Conservation (phyloP, 2,797 vertebrate species). For the Microctenopoma lineatum region DNA sequence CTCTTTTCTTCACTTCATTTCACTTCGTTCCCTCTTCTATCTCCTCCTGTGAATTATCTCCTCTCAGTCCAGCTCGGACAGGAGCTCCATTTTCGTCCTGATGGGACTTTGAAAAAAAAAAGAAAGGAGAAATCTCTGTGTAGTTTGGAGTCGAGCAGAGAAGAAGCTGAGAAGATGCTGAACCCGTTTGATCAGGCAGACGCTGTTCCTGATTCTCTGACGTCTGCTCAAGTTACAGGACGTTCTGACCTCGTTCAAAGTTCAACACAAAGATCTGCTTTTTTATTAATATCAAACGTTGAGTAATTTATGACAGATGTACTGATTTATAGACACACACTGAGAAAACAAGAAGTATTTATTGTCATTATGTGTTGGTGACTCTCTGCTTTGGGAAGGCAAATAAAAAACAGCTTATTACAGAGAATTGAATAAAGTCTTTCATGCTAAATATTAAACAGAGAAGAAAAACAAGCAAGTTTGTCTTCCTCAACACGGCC, state of each 20-base stretch:
- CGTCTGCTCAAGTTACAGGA: conserved; percentile 21
- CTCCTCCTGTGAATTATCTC: conserved; percentile 68
- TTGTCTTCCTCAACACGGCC: too few species aligned
- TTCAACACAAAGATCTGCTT: neutral
- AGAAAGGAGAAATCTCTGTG: conserved; percentile 18
- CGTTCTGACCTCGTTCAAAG: conserved; percentile 21
- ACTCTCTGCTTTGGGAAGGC: too few species aligned
- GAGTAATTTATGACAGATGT: neutral
- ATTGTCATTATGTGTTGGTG: too few species aligned
- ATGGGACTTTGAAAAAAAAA: conserved; percentile 34
- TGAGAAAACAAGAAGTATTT: too few species aligned
- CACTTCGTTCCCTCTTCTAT: conserved; percentile 53
- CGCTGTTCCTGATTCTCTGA: conserved; percentile 20
- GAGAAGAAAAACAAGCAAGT: too few species aligned
- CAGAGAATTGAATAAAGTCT: too few species aligned
- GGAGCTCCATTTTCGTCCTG: conserved; percentile 68
- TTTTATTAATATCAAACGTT: neutral
- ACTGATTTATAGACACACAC: too few species aligned
- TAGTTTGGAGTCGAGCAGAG: conserved; percentile 29
- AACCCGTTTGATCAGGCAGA: conserved; percentile 32
- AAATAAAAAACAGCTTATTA: too few species aligned
- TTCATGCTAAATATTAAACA: too few species aligned
- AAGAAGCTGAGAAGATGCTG: conserved; percentile 45
- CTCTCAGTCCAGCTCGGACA: conserved; percentile 60
- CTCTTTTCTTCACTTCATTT: conserved; percentile 56